Evolutionary conservation across 2,888 invertebrate genomes (phyloP), one percentile per base, ranked within the genome.

Genomic region (Tiliacea citrago): DNA sequence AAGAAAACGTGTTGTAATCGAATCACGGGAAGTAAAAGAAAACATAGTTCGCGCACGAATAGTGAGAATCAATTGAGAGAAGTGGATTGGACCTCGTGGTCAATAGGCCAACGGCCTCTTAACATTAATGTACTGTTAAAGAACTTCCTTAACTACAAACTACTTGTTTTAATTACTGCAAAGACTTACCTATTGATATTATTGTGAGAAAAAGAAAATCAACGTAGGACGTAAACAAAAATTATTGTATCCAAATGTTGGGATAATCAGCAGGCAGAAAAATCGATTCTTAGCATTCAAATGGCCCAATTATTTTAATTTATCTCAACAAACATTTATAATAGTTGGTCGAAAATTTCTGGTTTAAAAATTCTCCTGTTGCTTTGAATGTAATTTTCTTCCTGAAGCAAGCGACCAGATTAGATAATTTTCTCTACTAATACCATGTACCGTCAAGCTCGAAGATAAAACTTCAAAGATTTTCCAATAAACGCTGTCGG

Each of bases 1-100:
- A 81, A 79, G 83, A 87, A 85, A 87, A 81, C 75, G 73, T 61
- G 74, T 71, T 81, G 74, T 85, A 85, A 87, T 85, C 81, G 79
- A 81, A 87, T 87, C 72, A 85, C 66, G 75, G 69, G 66, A 35
- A 86, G 75, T 79, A 77, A 80, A 75, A 61, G 72, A 70, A 87
- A 87, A 79, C 81, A 84, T 75, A 85, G 72, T 75, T 70, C 35
- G 60, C 69, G 53, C 68, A 84, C 75, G 73, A 86, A 82, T 79
- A 73, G 77, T 76, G 67, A 62, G 72, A 82, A 87, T 75, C 83
- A 83, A 87, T 86, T 76, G 83, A 75, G 74, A 66, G 75, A 76
- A 87, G 83, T 86, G 88, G 83, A 80, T 82, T 82, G 67, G 73
- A 77, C 53, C 75, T 72, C 61, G 68, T 78, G 67, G 79, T 67